Percentiles rank a stretch among this genome's conserved stretches.
Evolutionary conservation across 2,888 invertebrate species (phyloP).

Genomic region (Oxystoma pomonae): DNA sequence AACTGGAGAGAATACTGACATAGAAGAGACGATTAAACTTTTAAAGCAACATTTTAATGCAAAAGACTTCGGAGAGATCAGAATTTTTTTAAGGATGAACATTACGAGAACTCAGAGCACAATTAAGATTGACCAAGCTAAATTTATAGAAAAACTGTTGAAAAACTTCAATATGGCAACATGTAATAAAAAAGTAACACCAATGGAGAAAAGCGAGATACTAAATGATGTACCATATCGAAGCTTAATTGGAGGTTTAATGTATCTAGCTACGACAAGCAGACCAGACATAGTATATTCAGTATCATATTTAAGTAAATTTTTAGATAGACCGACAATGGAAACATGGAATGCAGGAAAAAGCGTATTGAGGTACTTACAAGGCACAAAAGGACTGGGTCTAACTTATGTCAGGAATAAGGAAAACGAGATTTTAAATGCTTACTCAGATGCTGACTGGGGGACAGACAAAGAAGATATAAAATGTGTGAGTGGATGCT

Average conservation of each 20-base stretch:
- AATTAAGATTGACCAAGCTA: no score
- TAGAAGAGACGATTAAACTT: no score
- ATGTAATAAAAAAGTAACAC: no score
- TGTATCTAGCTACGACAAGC: no score
- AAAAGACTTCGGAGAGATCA: neutral
- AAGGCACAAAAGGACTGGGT: conserved; percentile 17
- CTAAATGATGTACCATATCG: conserved; percentile 11
- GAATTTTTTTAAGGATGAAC: conserved; percentile 1
- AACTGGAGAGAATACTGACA: no score
- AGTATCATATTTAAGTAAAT: conserved; percentile 24
- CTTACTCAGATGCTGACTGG: conserved; percentile 24
- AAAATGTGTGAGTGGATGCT: no score
- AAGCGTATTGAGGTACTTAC: conserved; percentile 22
- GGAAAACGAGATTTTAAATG: conserved; percentile 6
- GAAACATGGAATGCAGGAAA: conserved; percentile 23
- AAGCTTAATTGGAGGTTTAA: conserved; percentile 24
- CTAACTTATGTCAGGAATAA: neutral
- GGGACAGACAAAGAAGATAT: conserved; percentile 12
- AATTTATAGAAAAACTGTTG: no score
- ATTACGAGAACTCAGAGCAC: conserved; percentile 1
- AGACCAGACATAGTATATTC: conserved; percentile 26
- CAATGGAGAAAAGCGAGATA: no score
- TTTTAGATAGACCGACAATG: conserved; percentile 21
- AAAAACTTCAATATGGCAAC: no score
- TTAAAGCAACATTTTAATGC: no score